These are phyloP conservation scores for Scaptomyza caliginosa DNA, from an alignment of 2,888 invertebrate species.

Conservation along the genomic window DNA sequence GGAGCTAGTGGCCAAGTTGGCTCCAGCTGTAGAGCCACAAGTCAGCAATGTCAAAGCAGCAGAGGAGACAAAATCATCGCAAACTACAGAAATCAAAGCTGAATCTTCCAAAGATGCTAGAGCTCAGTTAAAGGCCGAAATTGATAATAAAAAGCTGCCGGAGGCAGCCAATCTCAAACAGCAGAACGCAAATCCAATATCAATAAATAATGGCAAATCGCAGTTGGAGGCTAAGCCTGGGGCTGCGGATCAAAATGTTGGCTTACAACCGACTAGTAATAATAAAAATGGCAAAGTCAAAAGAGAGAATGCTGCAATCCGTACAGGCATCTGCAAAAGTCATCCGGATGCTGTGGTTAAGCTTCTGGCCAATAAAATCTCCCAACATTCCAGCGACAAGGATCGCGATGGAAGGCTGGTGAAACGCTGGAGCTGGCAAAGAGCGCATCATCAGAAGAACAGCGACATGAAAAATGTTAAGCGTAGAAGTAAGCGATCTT, in stretches of 20 bases:
- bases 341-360: conserved; percentile 58
- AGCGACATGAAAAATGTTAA: conserved; percentile 7
- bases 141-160: background rate
- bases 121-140: background rate
- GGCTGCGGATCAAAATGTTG: background rate
- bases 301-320: background rate
- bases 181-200: background rate
- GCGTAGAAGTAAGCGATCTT: conserved; percentile 34
- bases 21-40: background rate
- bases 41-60: background rate
- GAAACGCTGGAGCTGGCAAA: conserved; percentile 15
- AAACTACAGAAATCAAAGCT: background rate
- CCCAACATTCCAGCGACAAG: conserved; percentile 25
- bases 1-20: conserved; percentile 7
- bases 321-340: conserved; percentile 1
- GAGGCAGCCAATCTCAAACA: background rate
- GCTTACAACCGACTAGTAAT: background rate
- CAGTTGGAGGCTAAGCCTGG: background rate
- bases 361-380: conserved; percentile 53
- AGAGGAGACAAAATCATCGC: background rate
- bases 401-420: conserved; percentile 47
- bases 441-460: conserved; percentile 14
- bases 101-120: background rate
- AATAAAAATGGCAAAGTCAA: background rate
- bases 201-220: background rate